Conservation (phyloP, 2,888 invertebrate genomes). For the Agapetus fuscipes region DNA sequence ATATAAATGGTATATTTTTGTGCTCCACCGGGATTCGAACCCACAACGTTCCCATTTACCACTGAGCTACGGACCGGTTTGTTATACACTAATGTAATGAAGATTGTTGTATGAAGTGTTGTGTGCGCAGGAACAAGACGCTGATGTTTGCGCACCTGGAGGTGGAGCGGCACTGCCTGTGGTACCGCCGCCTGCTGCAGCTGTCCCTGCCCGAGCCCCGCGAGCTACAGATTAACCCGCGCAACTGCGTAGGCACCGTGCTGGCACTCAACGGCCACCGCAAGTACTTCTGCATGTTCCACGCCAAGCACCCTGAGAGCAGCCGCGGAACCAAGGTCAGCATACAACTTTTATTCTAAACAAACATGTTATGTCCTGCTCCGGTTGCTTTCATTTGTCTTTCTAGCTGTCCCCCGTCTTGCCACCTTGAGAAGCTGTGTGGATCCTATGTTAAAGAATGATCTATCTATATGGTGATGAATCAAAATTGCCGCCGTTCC, state of each 20-base stretch:
- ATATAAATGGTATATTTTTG: too few species aligned
- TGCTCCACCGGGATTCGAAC: too few species aligned
- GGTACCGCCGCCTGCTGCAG: constrained; percentile 88
- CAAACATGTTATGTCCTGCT: too few species aligned
- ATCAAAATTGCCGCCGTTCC: too few species aligned
- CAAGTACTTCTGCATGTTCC: constrained; percentile 98
- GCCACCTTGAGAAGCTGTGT: neutral
- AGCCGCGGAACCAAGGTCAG: constrained; percentile 56
- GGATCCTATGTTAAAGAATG: constrained; percentile 1
- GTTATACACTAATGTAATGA: too few species aligned
- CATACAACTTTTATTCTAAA: neutral
- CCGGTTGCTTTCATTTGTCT: too few species aligned
- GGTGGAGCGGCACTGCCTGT: constrained; percentile 83
- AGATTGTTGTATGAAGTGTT: too few species aligned
- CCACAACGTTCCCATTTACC: too few species aligned
- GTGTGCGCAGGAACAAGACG: constrained; percentile 94
- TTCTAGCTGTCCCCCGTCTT: constrained; percentile 2
- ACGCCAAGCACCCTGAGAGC: constrained; percentile 87
- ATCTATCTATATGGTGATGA: too few species aligned
- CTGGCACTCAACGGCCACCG: constrained; percentile 92
- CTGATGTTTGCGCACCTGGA: constrained; percentile 90
- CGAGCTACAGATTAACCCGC: constrained; percentile 83
- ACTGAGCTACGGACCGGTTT: too few species aligned
- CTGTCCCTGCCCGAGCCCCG: constrained; percentile 75
- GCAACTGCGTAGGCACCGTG: constrained; percentile 95